Base-by-base conservation (phyloP, 2,888 invertebrate species). In the Panzeria rudis region DNA sequence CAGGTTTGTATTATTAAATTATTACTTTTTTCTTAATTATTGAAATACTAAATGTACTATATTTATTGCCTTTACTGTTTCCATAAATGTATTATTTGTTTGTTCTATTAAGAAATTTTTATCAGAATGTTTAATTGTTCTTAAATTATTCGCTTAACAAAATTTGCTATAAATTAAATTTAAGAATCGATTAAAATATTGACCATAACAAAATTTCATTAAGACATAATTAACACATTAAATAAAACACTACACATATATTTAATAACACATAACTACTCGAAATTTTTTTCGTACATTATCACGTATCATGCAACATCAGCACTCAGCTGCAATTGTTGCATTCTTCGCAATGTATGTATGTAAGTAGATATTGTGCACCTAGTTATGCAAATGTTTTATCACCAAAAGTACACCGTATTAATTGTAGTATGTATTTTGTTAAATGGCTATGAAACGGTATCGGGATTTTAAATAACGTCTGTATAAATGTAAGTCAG, bases 1-100 rank as follows among this genome's bases (percentile, higher is more conserved):
- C 84, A 87, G 87, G 87, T 87, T 87, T 87, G 87, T 87, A 87
- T 85, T 64, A 84, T 47, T 79, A 17, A 56, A 44, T 62, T 61
- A 20, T 32, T 56, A 52, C 0, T 50, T 59, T 23, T 5, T 50
- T 8, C 23, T 25, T 23, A 38, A 29, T 52, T 52, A 56, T 71
- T 71, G 15, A 54, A 11, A 44, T 64, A n/a, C n/a, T n/a, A 71
- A 62, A 54, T 71, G 69, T 73, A 15, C 38, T 38, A 38, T 38
- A 38, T 13, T 71, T 23, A 56, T n/a, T 25, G 47, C 62, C 44
- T 75, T 44, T 68, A 76, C 32, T 81, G 3, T 59, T 13, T 7
- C 29, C 56, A 32, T 75, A 41, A 44, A 35, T 72, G 29, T 72
- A 56, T 78, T 64, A 66, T 35, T 69, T 52, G 52, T 82, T 56